These are phyloP conservation scores for Hylaea fasciaria DNA, from an alignment of 2,888 invertebrate genomes.

Conservation along the genomic window DNA sequence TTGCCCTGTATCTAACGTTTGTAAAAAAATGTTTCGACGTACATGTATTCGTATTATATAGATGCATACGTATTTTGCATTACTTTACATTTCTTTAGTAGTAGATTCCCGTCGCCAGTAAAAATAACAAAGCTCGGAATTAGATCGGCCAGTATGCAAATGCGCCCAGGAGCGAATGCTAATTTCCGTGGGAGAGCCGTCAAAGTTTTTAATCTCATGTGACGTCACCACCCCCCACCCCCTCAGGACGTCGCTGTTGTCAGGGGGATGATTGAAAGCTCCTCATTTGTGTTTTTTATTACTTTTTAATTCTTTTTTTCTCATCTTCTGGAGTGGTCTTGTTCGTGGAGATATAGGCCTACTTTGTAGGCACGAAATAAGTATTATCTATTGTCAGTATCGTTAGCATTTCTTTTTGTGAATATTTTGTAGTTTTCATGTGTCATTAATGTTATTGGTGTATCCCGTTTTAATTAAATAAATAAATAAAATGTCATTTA, in stretches of 20 bases:
- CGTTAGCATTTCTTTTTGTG: too few species aligned
- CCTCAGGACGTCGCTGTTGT: constrained; percentile 54
- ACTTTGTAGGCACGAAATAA: not conserved
- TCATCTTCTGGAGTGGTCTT: constrained; percentile 74
- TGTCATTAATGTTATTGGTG: not conserved
- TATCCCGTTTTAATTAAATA: too few species aligned
- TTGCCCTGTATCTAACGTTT: too few species aligned
- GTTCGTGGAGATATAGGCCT: constrained; percentile 22
- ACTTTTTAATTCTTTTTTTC: constrained; percentile 82
- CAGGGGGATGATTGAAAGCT: constrained; percentile 82
- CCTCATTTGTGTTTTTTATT: constrained; percentile 83
- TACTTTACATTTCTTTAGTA: not conserved
- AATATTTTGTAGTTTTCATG: too few species aligned
- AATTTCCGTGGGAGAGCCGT: constrained; percentile 83
- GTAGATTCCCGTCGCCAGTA: not conserved
- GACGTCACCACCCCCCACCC: constrained; percentile 64
- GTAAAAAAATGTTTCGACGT: too few species aligned
- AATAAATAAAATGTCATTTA: too few species aligned
- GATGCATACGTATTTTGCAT: too few species aligned
- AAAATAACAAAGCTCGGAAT: constrained; percentile 62
- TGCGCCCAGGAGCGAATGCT: constrained; percentile 74
- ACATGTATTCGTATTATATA: too few species aligned
- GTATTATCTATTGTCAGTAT: not conserved
- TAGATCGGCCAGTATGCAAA: constrained; percentile 74
- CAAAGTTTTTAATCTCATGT: constrained; percentile 85